Evolutionary conservation across 1,140 invertebrate species (phyloP).

Genomic region (Chlorops oryzae): DNA sequence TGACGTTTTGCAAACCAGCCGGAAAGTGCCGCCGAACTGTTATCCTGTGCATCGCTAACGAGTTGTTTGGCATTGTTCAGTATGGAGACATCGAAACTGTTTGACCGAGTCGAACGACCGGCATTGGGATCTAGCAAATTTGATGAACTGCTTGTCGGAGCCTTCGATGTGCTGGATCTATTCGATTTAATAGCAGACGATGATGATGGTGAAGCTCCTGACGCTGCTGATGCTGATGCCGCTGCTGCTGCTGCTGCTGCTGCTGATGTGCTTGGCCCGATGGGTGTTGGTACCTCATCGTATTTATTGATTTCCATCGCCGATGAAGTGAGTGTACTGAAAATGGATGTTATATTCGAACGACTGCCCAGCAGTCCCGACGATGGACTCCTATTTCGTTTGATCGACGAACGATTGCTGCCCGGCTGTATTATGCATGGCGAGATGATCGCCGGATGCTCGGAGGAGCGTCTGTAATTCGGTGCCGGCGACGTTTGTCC

Average conservation of each 20-base stretch:
- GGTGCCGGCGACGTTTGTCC: constrained; percentile 51
- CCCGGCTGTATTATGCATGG: constrained; percentile 42
- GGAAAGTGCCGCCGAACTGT: constrained; percentile 52
- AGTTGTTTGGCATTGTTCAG: constrained; percentile 52
- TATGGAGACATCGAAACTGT: constrained; percentile 74
- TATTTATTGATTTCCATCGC: constrained; percentile 68
- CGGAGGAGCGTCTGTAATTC: constrained; percentile 58
- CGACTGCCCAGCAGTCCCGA: constrained; percentile 64
- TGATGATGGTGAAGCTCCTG: constrained; percentile 21
- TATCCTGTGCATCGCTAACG: constrained; percentile 44
- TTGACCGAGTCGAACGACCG: constrained; percentile 59
- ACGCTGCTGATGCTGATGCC: constrained; percentile 22
- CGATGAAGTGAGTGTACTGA: constrained; percentile 71
- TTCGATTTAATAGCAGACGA: constrained; percentile 32
- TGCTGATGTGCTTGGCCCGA: constrained; percentile 2
- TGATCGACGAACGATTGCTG: constrained; percentile 26
- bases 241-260: neutral
- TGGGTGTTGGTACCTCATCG: constrained; percentile 44
- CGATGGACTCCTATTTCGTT: constrained; percentile 47
- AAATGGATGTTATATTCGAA: constrained; percentile 63
- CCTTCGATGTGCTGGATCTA: constrained; percentile 26
- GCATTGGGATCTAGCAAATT: constrained; percentile 39
- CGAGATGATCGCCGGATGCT: constrained; percentile 54
- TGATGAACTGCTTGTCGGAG: constrained; percentile 26
- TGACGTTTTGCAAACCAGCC: constrained; percentile 71